Conservation (phyloP, 2,113 vertebrate genomes). For the Girardinichthys multiradiatus region DNA sequence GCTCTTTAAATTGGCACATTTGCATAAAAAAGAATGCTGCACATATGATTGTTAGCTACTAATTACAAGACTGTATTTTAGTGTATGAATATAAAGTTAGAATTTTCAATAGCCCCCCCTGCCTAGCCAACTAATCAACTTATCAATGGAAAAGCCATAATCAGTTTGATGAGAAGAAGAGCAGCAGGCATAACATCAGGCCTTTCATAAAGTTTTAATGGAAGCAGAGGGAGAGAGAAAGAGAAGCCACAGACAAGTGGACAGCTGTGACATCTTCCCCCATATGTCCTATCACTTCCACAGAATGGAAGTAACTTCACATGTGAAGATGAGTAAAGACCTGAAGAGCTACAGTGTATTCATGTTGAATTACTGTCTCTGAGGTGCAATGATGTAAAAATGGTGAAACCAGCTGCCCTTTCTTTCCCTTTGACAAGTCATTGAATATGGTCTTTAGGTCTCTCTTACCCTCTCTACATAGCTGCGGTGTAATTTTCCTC, state of each 20-base stretch:
- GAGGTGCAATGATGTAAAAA: constrained; percentile 56
- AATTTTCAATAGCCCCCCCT: constrained; percentile 49
- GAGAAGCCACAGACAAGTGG: neutral
- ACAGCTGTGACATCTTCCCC: constrained; percentile 17
- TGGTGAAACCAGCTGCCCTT: constrained; percentile 46
- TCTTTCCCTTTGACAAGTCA: neutral
- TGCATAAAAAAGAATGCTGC: constrained; percentile 52
- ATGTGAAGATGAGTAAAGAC: constrained; percentile 12
- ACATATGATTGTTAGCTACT: constrained; percentile 45
- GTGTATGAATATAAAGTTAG: constrained; percentile 51
- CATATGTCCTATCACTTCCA: constrained; percentile 4
- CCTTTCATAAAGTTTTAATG: constrained; percentile 51
- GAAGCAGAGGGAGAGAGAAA: constrained; percentile 29
- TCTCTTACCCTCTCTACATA: constrained; percentile 6
- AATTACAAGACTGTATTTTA: constrained; percentile 60
- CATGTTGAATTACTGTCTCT: constrained; percentile 8
- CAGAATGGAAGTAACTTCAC: constrained; percentile 23
- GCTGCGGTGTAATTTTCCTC: constrained; percentile 22
- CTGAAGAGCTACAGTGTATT: constrained; percentile 5
- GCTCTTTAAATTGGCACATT: constrained; percentile 63
- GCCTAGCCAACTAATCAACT: constrained; percentile 54
- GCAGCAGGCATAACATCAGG: constrained; percentile 16
- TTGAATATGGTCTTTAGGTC: constrained; percentile 22
- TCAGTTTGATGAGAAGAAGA: constrained; percentile 42
- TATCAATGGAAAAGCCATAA: constrained; percentile 59